Evolutionary conservation across 2,113 vertebrate species (phyloP).

Genomic region (Edolisoma coerulescens): DNA sequence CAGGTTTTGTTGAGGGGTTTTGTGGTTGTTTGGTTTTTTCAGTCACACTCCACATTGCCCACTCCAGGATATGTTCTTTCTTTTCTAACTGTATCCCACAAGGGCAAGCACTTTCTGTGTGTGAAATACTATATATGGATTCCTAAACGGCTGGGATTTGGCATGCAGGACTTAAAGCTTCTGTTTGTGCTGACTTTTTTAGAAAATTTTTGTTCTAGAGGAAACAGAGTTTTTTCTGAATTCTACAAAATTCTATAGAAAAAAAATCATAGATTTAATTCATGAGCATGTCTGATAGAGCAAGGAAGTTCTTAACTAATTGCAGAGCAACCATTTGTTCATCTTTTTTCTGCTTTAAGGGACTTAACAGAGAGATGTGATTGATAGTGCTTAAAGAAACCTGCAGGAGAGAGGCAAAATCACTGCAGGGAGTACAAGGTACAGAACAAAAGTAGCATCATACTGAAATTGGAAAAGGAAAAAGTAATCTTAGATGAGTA

Average conservation of each 20-base stretch:
- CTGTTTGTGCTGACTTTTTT: background rate
- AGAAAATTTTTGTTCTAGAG: background rate
- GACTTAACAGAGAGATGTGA: background rate
- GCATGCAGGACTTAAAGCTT: background rate
- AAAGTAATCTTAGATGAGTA: background rate
- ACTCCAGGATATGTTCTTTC: background rate
- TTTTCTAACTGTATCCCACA: background rate
- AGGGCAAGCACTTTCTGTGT: background rate
- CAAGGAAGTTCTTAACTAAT: background rate
- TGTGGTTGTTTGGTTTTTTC: background rate
- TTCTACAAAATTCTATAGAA: too few relatives aligned
- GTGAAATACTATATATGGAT: background rate
- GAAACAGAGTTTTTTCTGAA: background rate
- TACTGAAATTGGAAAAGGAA: background rate
- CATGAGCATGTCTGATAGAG: background rate
- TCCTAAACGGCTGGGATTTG: background rate
- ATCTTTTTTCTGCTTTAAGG: background rate
- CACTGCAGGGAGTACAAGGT: background rate
- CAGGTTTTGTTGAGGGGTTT: background rate
- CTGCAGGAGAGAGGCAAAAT: background rate
- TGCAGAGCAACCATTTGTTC: background rate
- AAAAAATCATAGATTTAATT: background rate
- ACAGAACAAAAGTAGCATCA: background rate
- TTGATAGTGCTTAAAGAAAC: background rate
- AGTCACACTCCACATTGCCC: background rate